These are phyloP conservation scores for Quiscalus mexicanus DNA, from an alignment of 2,113 vertebrate genomes.

Conservation along the genomic window DNA sequence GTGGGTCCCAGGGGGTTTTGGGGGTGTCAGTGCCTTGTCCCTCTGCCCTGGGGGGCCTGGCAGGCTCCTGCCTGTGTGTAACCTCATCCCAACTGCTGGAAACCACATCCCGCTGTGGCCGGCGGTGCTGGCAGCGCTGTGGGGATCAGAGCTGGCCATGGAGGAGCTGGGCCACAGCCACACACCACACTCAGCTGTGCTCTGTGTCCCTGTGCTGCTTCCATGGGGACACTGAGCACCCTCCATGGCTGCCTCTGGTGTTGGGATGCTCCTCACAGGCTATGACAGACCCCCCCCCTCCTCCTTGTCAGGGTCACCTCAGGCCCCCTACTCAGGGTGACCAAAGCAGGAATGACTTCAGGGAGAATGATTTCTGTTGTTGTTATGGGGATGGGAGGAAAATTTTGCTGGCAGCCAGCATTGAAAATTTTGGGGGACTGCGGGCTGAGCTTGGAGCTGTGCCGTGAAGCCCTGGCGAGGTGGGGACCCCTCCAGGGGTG, in stretches of 20 bases:
- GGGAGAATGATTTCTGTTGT: background rate
- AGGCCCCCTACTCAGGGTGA: background rate
- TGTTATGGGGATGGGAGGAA: background rate
- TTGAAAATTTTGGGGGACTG: background rate
- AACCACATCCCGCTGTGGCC: background rate
- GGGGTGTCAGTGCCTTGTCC: background rate
- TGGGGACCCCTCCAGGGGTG: background rate
- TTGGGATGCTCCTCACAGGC: background rate
- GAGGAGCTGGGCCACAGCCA: background rate
- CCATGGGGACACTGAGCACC: fast-evolving
- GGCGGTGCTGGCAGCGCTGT: background rate
- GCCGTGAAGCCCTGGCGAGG: fast-evolving
- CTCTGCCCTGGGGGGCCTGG: background rate
- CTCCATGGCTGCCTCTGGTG: fast-evolving
- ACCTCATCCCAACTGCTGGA: background rate
- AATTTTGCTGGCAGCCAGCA: fast-evolving
- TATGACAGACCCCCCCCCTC: background rate
- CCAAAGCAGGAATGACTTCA: background rate
- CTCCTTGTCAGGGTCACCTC: background rate
- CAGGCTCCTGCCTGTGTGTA: background rate
- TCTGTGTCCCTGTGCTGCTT: fast-evolving
- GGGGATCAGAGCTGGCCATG: background rate
- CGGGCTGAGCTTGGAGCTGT: background rate
- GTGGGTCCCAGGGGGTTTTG: background rate
- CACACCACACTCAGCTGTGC: background rate